Conservation (phyloP, 1,140 invertebrate species). For the Drosophila takahashii region DNA sequence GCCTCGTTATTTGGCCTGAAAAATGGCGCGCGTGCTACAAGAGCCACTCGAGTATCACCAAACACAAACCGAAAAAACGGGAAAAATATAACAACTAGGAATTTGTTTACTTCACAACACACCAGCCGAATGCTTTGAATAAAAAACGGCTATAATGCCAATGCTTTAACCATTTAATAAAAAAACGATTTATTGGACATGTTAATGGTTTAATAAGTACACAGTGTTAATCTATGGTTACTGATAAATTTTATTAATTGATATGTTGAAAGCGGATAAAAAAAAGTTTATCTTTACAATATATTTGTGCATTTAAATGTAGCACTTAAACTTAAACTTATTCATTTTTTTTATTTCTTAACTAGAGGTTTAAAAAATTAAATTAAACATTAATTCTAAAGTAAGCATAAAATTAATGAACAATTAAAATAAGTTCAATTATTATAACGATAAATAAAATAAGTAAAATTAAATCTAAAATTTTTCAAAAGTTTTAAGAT, state of each 20-base stretch:
- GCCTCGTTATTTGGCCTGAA: constrained; percentile 68
- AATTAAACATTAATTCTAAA: too few species aligned
- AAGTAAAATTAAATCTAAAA: too few species aligned
- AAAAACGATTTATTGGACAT: background rate
- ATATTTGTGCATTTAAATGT: background rate
- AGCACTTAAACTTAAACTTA: too few species aligned
- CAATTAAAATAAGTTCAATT: too few species aligned
- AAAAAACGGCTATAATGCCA: background rate
- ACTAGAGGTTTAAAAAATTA: too few species aligned
- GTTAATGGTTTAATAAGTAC: background rate
- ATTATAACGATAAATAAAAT: too few species aligned
- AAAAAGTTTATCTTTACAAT: background rate
- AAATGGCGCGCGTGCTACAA: constrained; percentile 67
- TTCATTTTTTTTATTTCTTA: too few species aligned
- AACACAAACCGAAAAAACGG: constrained; percentile 28
- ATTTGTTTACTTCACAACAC: constrained; percentile 15
- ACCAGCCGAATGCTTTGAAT: background rate
- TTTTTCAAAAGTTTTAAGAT: too few species aligned
- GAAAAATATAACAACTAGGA: constrained; percentile 40
- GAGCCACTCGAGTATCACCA: constrained; percentile 59
- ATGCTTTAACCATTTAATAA: constrained; percentile 2
- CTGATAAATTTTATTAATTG: background rate
- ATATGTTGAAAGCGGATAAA: background rate
- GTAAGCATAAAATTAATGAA: too few species aligned
- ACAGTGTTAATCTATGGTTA: background rate